Evolutionary conservation across 30 jellyfish, hydroid and myxozoan species (phyloP), one percentile per base, ranked within the genome.

Genomic region (Sanderia malayensis): DNA sequence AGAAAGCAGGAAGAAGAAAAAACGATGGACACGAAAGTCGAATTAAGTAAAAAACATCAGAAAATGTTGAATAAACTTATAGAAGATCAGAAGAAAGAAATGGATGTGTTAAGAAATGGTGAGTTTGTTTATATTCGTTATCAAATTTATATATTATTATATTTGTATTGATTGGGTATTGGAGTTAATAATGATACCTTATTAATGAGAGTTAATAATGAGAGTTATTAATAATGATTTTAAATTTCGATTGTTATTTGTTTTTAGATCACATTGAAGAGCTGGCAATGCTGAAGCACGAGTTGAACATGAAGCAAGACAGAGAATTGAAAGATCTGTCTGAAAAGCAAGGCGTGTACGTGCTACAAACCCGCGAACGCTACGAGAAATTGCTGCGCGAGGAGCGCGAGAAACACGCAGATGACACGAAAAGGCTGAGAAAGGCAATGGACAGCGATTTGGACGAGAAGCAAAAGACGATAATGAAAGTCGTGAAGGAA

Each of bases 391-490:
- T 76, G 9, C 74, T 76, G 57, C 46, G 33, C 3, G 73, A 46
- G 3, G 88, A 62, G 44, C 71, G 80, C 28, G 88, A 13, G 33
- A 62, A 76, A 31, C 93, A 81, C 25, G 93, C 80, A 0, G 93
- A 81, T 37, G 93, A 81, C 28, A 72, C 77, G 2, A 41, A 24
- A 65, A 58, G 31, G 21, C 64, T 81, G 53, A 76, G 64, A 25
- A 69, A 76, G 10, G 11, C 53, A 59, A 76, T 76, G 80, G 84
- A 81, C 62, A 69, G 28, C 22, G 59, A 61, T 24, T 66, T 81
- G 13, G 93, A 70, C 25, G 71, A 46, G 19, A 61, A 61, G 37
- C 74, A 70, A 31, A 70, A 47, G 58, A 81, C 69, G 46, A 23
- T 61, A 41, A 73, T 81, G 0, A 26, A 58, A 20, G 79, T 55